phyloP scores from a whole-genome alignment of 2,113 vertebrate species.

The Sylvia atricapilla region DNA sequence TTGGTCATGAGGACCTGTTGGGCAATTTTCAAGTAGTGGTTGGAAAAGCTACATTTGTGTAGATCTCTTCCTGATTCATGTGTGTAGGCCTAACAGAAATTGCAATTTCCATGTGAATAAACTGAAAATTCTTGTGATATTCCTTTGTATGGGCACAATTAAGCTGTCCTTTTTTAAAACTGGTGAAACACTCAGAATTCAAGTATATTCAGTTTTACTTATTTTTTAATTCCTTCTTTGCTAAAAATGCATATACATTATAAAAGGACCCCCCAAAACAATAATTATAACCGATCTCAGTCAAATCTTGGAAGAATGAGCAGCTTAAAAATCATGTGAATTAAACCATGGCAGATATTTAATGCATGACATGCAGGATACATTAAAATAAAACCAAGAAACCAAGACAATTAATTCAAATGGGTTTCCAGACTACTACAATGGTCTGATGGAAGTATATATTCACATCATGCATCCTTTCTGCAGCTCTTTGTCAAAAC shows the following conservation, averaged over 20 bases:
- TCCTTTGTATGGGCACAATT: not conserved
- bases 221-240: not conserved
- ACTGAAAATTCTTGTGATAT: not conserved
- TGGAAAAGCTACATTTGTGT: not conserved
- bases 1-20: not conserved
- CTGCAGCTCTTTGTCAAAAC: not conserved
- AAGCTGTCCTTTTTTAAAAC: not conserved
- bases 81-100: not conserved
- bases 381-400: not conserved
- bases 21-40: not conserved
- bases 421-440: not conserved
- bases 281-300: not conserved
- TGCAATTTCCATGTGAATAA: not conserved
- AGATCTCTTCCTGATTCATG: not conserved
- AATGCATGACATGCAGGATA: not conserved
- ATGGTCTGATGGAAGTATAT: not conserved
- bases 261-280: not conserved
- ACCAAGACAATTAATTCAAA: not conserved
- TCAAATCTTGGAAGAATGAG: not conserved
- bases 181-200: not conserved
- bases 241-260: not conserved
- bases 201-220: not conserved
- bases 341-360: not conserved
- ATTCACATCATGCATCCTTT: not conserved
- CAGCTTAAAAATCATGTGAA: not conserved